phyloP scores from a whole-genome alignment of 2,113 vertebrate genomes.

The Ardeotis arabs region DNA sequence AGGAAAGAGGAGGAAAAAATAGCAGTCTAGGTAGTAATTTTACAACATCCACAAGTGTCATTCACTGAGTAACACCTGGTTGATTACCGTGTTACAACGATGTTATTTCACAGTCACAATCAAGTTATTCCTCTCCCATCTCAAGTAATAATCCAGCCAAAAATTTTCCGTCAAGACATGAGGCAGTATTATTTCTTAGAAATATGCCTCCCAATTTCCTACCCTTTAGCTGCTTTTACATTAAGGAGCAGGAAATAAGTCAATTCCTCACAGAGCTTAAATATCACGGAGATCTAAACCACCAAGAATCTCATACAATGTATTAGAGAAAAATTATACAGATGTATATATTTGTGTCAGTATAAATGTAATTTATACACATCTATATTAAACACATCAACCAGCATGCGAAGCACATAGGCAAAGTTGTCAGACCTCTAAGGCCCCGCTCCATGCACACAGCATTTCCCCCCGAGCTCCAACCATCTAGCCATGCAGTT shows the following conservation, averaged over 20 bases:
- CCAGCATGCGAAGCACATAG: background rate
- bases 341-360: background rate
- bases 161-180: background rate
- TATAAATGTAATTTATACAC: background rate
- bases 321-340: background rate
- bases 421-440: background rate
- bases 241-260: background rate
- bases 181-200: background rate
- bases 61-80: background rate
- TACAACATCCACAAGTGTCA: background rate
- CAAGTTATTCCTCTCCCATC: background rate
- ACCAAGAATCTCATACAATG: too few relatives aligned
- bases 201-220: background rate
- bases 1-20: background rate
- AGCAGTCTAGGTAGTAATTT: background rate
- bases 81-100: background rate
- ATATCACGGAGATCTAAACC: background rate
- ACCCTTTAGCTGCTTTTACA: background rate
- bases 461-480: background rate
- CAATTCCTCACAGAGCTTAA: background rate
- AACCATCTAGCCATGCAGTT: background rate
- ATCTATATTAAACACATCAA: background rate
- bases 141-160: background rate
- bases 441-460: fast-evolving
- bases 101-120: background rate